Conservation (phyloP, 2,888 invertebrate genomes). For the Hypsopygia costalis region DNA sequence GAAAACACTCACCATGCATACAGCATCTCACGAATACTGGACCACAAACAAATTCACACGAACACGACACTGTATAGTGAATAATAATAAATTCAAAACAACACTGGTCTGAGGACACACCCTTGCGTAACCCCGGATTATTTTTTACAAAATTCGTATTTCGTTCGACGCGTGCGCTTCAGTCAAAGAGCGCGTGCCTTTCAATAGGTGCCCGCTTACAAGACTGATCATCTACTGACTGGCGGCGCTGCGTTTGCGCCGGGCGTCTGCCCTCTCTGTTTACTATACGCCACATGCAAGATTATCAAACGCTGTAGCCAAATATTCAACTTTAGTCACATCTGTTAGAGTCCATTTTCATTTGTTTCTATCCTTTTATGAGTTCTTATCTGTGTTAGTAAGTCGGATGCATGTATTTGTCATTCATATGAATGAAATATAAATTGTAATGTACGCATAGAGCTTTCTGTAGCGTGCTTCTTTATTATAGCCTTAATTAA, state of each 20-base stretch:
- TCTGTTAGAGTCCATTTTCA: constrained; percentile 20
- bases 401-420: constrained; percentile 72
- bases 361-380: constrained; percentile 15
- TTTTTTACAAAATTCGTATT: constrained; percentile 42
- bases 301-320: constrained; percentile 42
- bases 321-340: constrained; percentile 31
- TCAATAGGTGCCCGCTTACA: constrained; percentile 53
- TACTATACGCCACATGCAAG: constrained; percentile 72
- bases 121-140: constrained; percentile 50
- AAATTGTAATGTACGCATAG: constrained; percentile 53
- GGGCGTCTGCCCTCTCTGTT: constrained; percentile 56
- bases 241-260: constrained; percentile 45
- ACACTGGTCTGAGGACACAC: constrained; percentile 52
- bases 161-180: constrained; percentile 51
- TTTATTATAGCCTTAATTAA: constrained; percentile 76
- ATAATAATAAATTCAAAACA: constrained; percentile 24
- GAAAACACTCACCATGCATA: constrained; percentile 68
- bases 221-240: constrained; percentile 56
- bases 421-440: constrained; percentile 76
- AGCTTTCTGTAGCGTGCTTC: constrained; percentile 66
- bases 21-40: constrained; percentile 54
- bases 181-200: constrained; percentile 50
- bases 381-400: constrained; percentile 68
- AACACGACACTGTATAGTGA: constrained; percentile 38
- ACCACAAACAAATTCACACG: constrained; percentile 37